Evolutionary conservation across 2,113 vertebrate genomes (phyloP).

Genomic region (Neolamprologus hecqui): DNA sequence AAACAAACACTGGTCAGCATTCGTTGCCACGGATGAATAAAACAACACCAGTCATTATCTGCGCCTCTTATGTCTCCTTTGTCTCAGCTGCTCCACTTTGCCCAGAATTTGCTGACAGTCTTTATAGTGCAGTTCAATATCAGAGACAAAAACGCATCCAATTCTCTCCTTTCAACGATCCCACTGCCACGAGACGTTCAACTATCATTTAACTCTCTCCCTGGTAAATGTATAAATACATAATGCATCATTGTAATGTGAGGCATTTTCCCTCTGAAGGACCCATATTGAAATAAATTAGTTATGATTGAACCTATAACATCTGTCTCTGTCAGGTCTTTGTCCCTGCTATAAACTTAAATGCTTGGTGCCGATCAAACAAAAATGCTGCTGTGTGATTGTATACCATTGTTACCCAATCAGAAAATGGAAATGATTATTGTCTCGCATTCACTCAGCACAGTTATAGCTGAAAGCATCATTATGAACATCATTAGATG

Average conservation of each 20-base stretch:
- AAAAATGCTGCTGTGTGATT: background rate
- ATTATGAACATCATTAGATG: conserved; percentile 11
- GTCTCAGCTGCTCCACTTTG: conserved; percentile 41
- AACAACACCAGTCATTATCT: conserved; percentile 50
- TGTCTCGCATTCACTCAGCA: background rate
- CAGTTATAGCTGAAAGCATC: background rate
- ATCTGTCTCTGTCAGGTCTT: background rate
- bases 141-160: background rate
- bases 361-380: background rate
- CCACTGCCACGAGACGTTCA: background rate
- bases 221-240: conserved; percentile 35
- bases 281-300: conserved; percentile 8
- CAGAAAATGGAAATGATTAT: background rate
- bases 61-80: conserved; percentile 35
- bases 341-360: conserved; percentile 9
- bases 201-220: background rate
- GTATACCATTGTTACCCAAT: background rate
- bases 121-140: conserved; percentile 22
- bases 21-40: conserved; percentile 43
- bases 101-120: conserved; percentile 49
- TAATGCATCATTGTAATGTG: background rate
- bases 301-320: background rate
- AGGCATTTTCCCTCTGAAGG: background rate
- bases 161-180: background rate
- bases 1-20: conserved; percentile 62